A percentile compares a stretch with the other conserved stretches of the same genome.
These are phyloP conservation scores for Larimichthys crocea DNA, from an alignment of 2,113 vertebrate genomes.

Conservation along the genomic window DNA sequence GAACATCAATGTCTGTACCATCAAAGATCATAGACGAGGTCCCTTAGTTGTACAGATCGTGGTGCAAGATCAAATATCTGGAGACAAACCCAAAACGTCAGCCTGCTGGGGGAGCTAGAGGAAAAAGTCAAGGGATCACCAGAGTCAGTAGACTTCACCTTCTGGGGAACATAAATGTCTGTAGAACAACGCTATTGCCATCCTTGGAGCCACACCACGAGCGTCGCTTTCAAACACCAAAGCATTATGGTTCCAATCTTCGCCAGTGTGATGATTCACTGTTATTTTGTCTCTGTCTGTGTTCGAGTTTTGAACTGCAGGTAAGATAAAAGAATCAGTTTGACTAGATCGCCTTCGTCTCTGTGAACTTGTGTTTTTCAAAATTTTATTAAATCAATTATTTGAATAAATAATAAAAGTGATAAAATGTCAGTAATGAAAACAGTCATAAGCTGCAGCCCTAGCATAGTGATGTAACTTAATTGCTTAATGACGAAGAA, in stretches of 20 bases:
- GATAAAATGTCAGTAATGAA: background rate
- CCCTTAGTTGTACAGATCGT: no score
- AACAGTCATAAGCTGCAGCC: background rate
- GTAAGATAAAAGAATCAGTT: background rate
- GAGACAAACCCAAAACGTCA: no score
- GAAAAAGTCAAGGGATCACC: no score
- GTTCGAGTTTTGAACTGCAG: background rate
- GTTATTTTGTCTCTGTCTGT: background rate
- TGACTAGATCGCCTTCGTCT: background rate
- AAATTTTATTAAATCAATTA: background rate
- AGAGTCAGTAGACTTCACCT: no score
- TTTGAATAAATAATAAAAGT: background rate
- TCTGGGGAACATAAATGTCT: no score
- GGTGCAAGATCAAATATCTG: no score
- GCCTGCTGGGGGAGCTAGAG: no score
- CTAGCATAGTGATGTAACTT: background rate
- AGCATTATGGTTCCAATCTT: background rate
- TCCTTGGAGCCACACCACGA: background rate
- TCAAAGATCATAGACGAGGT: no score
- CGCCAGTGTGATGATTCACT: background rate
- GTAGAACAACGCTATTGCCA: background rate
- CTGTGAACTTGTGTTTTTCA: background rate
- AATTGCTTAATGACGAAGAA: background rate
- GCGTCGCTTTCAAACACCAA: background rate
- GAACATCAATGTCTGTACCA: no score